A percentile compares a stretch with the other conserved stretches of the same genome.
These are phyloP conservation scores for Pseudocheirus occidentalis DNA, from an alignment of 2,797 vertebrate species.

Conservation along the genomic window DNA sequence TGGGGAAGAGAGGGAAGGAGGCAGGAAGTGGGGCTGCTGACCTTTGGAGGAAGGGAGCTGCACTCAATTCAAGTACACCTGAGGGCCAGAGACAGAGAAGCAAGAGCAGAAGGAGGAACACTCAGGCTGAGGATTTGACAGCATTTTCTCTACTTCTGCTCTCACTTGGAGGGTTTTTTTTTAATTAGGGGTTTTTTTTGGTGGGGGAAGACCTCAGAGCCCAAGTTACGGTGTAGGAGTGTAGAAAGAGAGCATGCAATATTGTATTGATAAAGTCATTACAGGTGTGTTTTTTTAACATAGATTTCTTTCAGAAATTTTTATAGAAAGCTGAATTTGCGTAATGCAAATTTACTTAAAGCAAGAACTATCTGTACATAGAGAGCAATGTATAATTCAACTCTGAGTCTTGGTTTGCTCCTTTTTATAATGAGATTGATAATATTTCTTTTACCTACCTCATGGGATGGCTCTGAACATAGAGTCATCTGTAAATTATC, in stretches of 20 bases:
- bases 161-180: no score
- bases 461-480: not conserved
- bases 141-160: no score
- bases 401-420: not conserved
- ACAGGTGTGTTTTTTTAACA: not conserved
- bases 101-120: not conserved
- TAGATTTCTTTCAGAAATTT: no score
- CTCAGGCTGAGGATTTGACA: no score
- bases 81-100: not conserved
- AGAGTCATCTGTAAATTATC: not conserved
- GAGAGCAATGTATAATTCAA: not conserved
- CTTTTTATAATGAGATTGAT: not conserved
- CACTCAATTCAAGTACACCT: not conserved
- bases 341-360: not conserved
- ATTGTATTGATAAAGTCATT: not conserved
- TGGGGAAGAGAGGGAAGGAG: not conserved
- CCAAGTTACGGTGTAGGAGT: rapidly evolving
- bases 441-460: not conserved
- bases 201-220: not conserved
- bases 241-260: not conserved
- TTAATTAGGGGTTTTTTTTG: no score
- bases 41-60: not conserved
- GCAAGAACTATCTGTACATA: not conserved
- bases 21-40: not conserved
- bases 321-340: no score